Percentiles rank a stretch among this genome's conserved stretches.
Evolutionary conservation across 2,113 vertebrate genomes (phyloP).

Genomic region (Oryzias curvinotus): DNA sequence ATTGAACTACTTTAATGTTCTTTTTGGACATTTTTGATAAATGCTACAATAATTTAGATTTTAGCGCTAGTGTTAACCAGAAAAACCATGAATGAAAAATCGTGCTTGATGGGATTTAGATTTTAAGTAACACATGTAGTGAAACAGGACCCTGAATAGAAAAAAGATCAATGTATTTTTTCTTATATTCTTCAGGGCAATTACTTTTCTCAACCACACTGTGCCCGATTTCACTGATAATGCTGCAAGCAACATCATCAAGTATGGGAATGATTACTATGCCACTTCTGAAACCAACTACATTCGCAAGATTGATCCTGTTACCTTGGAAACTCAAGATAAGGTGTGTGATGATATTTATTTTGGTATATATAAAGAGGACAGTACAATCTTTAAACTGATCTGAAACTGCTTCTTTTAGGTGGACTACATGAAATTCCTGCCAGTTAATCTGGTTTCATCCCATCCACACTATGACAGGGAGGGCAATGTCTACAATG

Average conservation of each 20-base stretch:
- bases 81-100: neutral
- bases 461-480: constrained; percentile 94
- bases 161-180: neutral
- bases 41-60: too few species aligned
- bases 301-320: constrained; percentile 88
- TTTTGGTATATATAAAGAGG: neutral
- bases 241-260: constrained; percentile 90
- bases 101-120: neutral
- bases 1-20: neutral
- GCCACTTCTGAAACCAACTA: constrained; percentile 94
- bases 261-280: constrained; percentile 87
- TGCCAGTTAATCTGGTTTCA: constrained; percentile 82
- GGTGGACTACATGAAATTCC: constrained; percentile 89
- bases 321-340: constrained; percentile 87
- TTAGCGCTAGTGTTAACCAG: too few species aligned
- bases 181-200: constrained; percentile 75
- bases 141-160: too few species aligned
- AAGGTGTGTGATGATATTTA: constrained; percentile 78
- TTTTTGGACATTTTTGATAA: neutral
- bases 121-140: too few species aligned
- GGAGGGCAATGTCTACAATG: constrained; percentile 87
- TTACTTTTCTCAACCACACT: constrained; percentile 89
- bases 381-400: neutral
- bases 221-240: constrained; percentile 98
- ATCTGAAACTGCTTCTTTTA: constrained; percentile 47